Percentiles rank a stretch among this genome's conserved stretches.
Evolutionary conservation across 2,888 invertebrate species (phyloP).

Genomic region (Papilio gigon): DNA sequence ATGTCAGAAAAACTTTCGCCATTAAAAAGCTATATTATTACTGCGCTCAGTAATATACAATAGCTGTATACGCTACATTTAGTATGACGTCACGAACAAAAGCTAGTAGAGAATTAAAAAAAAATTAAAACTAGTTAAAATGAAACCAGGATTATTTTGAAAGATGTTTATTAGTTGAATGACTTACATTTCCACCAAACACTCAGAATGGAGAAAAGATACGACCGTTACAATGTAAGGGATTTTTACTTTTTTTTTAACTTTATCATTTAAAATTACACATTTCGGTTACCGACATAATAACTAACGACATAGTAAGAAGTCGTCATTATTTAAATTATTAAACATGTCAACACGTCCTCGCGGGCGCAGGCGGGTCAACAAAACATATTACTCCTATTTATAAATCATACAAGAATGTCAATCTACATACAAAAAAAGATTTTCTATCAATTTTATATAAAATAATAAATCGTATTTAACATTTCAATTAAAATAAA

Average conservation of each 20-base stretch:
- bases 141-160: conserved; percentile 54
- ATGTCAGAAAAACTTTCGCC: too few relatives aligned
- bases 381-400: conserved; percentile 42
- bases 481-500: background rate
- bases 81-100: too few relatives aligned
- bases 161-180: conserved; percentile 69
- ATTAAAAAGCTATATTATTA: too few relatives aligned
- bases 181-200: conserved; percentile 73
- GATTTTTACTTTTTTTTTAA: conserved; percentile 53
- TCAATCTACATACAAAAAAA: background rate
- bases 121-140: conserved; percentile 46
- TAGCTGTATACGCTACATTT: too few relatives aligned
- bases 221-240: conserved; percentile 72
- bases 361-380: too few relatives aligned
- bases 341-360: conserved; percentile 59
- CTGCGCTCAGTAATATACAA: too few relatives aligned
- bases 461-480: background rate
- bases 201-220: conserved; percentile 74
- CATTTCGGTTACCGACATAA: conserved; percentile 68
- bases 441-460: background rate
- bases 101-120: too few relatives aligned
- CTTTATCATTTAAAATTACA: conserved; percentile 52
- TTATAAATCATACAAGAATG: conserved; percentile 49
- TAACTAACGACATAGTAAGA: conserved; percentile 62
- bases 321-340: conserved; percentile 74